Evolutionary conservation across 35 echinoderm and acorn worm species (phyloP).

Genomic region (Heliocidaris erythrogramma): DNA sequence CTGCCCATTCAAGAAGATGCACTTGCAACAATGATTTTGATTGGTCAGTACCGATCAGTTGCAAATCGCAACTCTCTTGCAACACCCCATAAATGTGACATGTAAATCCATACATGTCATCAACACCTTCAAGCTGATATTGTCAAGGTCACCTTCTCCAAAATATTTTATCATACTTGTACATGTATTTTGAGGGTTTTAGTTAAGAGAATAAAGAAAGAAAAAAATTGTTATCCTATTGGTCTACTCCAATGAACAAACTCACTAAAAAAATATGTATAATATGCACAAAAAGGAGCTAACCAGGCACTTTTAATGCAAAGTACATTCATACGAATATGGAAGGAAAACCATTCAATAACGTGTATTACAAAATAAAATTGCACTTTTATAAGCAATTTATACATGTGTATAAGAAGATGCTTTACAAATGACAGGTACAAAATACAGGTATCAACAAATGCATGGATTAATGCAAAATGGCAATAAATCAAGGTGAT

Average conservation of each 20-base stretch:
- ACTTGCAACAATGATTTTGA: too few relatives aligned
- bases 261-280: not conserved
- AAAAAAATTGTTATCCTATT: too few relatives aligned
- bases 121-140: too few relatives aligned
- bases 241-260: not conserved
- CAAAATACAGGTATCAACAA: not conserved
- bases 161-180: too few relatives aligned
- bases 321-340: not conserved
- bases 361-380: not conserved
- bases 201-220: too few relatives aligned
- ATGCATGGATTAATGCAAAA: not conserved
- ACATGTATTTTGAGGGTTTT: too few relatives aligned
- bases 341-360: not conserved
- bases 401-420: not conserved
- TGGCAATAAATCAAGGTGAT: not conserved
- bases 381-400: not conserved
- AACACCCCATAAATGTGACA: too few relatives aligned
- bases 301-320: slow-evolving; percentile 1
- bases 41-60: too few relatives aligned
- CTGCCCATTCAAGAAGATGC: too few relatives aligned
- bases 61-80: too few relatives aligned
- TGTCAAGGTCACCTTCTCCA: too few relatives aligned
- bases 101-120: too few relatives aligned
- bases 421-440: not conserved
- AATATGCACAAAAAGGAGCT: not conserved